These are phyloP conservation scores for Bostrychus sinensis DNA, from an alignment of 2,113 vertebrate genomes.

Conservation along the genomic window DNA sequence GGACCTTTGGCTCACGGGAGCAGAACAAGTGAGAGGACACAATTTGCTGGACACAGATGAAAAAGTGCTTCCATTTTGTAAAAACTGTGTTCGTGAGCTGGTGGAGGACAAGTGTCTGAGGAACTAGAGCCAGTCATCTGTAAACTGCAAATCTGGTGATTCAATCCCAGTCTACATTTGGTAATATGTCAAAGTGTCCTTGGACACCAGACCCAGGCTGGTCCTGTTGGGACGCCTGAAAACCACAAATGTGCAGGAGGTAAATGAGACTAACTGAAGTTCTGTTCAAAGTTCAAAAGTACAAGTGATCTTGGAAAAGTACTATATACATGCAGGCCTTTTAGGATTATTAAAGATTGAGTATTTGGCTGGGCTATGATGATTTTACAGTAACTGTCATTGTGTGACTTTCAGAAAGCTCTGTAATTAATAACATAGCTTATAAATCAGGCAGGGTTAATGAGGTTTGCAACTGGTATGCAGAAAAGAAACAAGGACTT, in stretches of 20 bases:
- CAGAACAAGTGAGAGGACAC: neutral
- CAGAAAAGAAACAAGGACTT: no score
- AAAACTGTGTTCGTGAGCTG: neutral
- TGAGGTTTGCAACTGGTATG: no score
- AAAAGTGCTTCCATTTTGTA: no score
- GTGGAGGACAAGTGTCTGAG: neutral
- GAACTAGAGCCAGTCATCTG: neutral
- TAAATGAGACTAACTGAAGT: conserved; percentile 1
- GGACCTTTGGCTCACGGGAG: conserved; percentile 31
- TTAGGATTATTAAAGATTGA: no score
- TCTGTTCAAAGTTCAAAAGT: neutral
- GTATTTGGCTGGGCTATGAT: neutral
- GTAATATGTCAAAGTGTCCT: conserved; percentile 10
- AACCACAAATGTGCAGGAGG: conserved; percentile 1
- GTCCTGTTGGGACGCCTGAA: conserved; percentile 3
- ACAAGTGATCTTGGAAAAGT: neutral
- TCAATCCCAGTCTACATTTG: neutral
- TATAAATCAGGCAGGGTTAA: neutral
- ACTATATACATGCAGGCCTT: neutral
- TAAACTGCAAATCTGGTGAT: neutral
- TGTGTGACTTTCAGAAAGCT: neutral
- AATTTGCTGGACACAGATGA: neutral
- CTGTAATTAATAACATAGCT: neutral
- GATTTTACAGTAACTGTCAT: neutral
- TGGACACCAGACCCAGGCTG: conserved; percentile 6